phyloP scores from a whole-genome alignment of 1,140 invertebrate genomes.

The Branchinecta lynchi region DNA sequence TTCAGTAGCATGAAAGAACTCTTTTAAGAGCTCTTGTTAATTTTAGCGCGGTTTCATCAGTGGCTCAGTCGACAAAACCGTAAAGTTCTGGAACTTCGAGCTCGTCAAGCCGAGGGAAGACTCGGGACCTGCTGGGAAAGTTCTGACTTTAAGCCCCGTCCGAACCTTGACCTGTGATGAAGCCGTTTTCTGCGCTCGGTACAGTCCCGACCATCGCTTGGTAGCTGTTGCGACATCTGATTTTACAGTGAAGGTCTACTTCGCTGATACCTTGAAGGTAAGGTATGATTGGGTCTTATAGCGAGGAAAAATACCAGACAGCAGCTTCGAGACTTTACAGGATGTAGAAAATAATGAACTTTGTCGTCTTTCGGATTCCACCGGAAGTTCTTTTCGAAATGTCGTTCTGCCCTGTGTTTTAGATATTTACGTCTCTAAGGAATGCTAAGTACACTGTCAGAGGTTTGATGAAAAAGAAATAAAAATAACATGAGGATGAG shows the following conservation, averaged over 20 bases:
- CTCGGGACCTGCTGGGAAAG: slow-evolving; percentile 43
- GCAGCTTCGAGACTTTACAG: neutral
- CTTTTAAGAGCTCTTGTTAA: slow-evolving; percentile 22
- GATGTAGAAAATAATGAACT: neutral
- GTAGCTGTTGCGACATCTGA: slow-evolving; percentile 79
- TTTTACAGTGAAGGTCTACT: slow-evolving; percentile 90
- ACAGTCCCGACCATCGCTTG: slow-evolving; percentile 71
- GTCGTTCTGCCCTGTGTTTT: too few relatives aligned
- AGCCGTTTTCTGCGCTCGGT: slow-evolving; percentile 58
- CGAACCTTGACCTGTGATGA: slow-evolving; percentile 74
- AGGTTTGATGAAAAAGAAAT: too few relatives aligned
- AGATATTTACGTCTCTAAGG: too few relatives aligned
- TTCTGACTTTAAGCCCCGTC: slow-evolving; percentile 60
- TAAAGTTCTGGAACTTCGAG: slow-evolving; percentile 92
- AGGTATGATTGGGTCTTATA: slow-evolving; percentile 17
- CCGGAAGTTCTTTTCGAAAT: neutral
- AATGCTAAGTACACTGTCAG: too few relatives aligned
- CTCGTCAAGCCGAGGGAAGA: slow-evolving; percentile 46
- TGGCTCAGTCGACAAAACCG: slow-evolving; percentile 70
- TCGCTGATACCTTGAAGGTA: slow-evolving; percentile 81
- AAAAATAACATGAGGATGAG: too few relatives aligned
- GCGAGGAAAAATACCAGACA: neutral
- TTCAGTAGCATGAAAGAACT: too few relatives aligned
- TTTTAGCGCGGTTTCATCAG: slow-evolving; percentile 51
- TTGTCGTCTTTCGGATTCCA: slow-evolving; percentile 5